Conservation (phyloP, 2,113 vertebrate species). For the Bos javanicus region DNA sequence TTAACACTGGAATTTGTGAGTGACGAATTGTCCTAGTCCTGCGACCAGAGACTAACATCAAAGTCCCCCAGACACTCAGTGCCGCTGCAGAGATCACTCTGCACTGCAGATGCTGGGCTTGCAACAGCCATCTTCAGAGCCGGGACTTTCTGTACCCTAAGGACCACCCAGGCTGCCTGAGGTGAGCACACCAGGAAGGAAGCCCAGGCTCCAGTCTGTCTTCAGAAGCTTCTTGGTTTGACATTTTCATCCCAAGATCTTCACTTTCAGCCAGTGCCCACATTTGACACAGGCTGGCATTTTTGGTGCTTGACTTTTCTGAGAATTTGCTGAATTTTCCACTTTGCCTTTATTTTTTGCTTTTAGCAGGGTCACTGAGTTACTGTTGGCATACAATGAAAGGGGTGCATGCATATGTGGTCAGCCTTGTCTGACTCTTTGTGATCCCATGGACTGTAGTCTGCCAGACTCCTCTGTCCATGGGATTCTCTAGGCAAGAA, state of each 20-base stretch:
- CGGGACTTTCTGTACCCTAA: accelerated
- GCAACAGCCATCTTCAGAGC: not conserved
- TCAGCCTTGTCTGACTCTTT: not conserved
- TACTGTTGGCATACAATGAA: accelerated
- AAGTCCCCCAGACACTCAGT: accelerated
- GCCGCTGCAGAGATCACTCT: too few species aligned
- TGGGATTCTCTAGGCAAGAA: not conserved
- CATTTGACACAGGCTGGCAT: not conserved
- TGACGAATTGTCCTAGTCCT: accelerated
- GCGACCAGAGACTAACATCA: not conserved
- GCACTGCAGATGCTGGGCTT: accelerated
- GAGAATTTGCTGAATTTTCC: not conserved
- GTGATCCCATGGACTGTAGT: not conserved
- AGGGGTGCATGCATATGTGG: not conserved
- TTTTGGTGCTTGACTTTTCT: not conserved
- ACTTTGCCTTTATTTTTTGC: not conserved
- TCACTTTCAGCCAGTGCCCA: not conserved
- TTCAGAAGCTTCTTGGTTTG: not conserved
- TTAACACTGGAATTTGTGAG: not conserved
- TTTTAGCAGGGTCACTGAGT: not conserved
- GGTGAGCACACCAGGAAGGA: accelerated
- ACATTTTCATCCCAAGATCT: not conserved
- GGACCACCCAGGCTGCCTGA: too few species aligned
- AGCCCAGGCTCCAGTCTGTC: accelerated
- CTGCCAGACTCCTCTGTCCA: not conserved